Percentiles rank a stretch among this genome's conserved stretches.
phyloP scores from a whole-genome alignment of 2,888 invertebrate genomes.

The Orthosia cruda region DNA sequence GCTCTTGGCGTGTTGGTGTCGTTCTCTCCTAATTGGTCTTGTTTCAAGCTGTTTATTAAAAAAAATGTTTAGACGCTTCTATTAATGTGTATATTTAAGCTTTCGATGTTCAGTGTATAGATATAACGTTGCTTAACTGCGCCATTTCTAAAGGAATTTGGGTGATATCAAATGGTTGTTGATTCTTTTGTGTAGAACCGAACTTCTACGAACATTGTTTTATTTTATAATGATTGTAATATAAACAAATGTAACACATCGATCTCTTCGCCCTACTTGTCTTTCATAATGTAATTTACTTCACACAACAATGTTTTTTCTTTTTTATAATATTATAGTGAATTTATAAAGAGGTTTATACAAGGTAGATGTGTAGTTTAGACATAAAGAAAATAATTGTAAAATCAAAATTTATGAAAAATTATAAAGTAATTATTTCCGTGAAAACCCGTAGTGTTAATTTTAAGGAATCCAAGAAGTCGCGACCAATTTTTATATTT shows the following conservation, averaged over 20 bases:
- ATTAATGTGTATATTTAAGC: conserved; percentile 81
- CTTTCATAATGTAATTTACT: conserved; percentile 65
- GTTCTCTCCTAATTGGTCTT: conserved; percentile 85
- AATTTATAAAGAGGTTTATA: conserved; percentile 91
- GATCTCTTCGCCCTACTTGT: conserved; percentile 66
- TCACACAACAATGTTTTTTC: conserved; percentile 67
- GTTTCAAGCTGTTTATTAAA: conserved; percentile 74
- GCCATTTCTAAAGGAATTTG: conserved; percentile 88
- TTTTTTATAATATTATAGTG: conserved; percentile 80
- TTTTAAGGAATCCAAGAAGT: conserved; percentile 84
- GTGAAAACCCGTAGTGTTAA: conserved; percentile 84
- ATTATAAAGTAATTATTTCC: conserved; percentile 74
- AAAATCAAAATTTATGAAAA: conserved; percentile 84
- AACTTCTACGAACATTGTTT: conserved; percentile 43
- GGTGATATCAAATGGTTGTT: conserved; percentile 90
- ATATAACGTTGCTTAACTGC: conserved; percentile 83
- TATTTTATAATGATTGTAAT: conserved; percentile 40
- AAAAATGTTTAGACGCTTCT: conserved; percentile 78
- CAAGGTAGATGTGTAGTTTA: conserved; percentile 91
- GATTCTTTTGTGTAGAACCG: conserved; percentile 53
- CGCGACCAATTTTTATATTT: conserved; percentile 88
- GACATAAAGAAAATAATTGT: conserved; percentile 78
- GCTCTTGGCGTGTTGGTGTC: conserved; percentile 88
- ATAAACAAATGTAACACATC: conserved; percentile 60
- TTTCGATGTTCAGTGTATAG: conserved; percentile 88